phyloP scores from a whole-genome alignment of 2,888 invertebrate species.

The Dascillus cervinus region DNA sequence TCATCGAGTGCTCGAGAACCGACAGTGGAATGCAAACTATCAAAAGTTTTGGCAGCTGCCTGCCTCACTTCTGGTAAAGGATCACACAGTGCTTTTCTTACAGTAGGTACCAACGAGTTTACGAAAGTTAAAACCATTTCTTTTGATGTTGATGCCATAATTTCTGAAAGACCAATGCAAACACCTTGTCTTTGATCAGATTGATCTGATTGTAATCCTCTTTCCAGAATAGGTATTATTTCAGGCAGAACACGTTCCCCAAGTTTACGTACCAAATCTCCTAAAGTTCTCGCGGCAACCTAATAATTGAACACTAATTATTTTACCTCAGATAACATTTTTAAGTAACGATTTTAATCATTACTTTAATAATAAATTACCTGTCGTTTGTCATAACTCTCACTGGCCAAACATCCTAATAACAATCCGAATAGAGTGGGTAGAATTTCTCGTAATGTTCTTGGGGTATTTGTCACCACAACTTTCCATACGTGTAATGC shows the following conservation, averaged over 20 bases:
- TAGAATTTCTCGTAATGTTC: constrained; percentile 91
- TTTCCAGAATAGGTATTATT: constrained; percentile 95
- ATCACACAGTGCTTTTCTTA: constrained; percentile 91
- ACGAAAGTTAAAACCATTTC: constrained; percentile 91
- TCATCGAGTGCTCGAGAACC: constrained; percentile 93
- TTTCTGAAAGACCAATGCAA: constrained; percentile 96
- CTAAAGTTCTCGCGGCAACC: constrained; percentile 91
- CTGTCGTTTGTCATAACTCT: constrained; percentile 93
- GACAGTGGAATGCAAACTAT: constrained; percentile 89
- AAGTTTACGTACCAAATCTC: constrained; percentile 92
- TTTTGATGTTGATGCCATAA: constrained; percentile 91
- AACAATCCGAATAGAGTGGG: constrained; percentile 88
- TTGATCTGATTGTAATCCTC: constrained; percentile 83
- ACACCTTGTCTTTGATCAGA: constrained; percentile 97
- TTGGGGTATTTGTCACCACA: constrained; percentile 95
- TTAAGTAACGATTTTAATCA: not conserved
- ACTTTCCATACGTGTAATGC: constrained; percentile 99
- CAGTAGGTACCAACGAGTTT: constrained; percentile 84
- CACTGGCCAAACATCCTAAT: constrained; percentile 90
- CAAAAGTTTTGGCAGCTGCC: constrained; percentile 96
- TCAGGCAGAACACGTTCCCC: constrained; percentile 97
- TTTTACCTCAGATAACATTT: constrained; percentile 1
- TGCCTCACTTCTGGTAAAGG: constrained; percentile 84
- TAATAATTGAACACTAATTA: constrained; percentile 26
- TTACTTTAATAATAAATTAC: constrained; percentile 32